A percentile compares a stretch with the other conserved stretches of the same genome.
Conservation (phyloP, 2,888 invertebrate species). For the Melipona beecheii region DNA sequence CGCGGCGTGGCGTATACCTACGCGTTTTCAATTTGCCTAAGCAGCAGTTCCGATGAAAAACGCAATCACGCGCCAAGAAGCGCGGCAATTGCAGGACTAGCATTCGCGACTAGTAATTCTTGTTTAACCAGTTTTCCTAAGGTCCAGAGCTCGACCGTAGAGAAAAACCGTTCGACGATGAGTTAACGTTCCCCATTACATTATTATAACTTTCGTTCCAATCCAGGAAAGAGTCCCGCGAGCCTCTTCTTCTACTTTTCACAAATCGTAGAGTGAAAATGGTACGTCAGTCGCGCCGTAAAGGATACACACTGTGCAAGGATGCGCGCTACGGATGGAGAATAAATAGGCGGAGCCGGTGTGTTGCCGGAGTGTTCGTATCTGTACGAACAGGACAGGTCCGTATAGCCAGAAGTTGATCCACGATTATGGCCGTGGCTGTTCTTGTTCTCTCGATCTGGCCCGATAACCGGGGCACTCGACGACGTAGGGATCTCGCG, state of each 20-base stretch:
- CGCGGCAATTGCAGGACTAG: conserved; percentile 30
- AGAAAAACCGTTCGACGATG: conserved; percentile 11
- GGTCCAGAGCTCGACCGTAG: background rate
- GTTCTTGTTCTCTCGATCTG: conserved; percentile 77
- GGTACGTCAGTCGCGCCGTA: conserved; percentile 26
- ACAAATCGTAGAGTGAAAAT: conserved; percentile 14
- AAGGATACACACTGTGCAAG: conserved; percentile 32
- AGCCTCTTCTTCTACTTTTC: background rate
- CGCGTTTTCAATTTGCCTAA: conserved; percentile 34
- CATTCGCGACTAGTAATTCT: conserved; percentile 41
- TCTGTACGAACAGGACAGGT: conserved; percentile 66
- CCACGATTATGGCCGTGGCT: conserved; percentile 77
- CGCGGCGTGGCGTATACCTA: background rate
- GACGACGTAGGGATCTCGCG: conserved; percentile 54
- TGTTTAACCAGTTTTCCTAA: conserved; percentile 42
- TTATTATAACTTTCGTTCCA: background rate
- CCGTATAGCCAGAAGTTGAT: conserved; percentile 76
- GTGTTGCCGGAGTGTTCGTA: conserved; percentile 66
- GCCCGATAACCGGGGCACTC: conserved; percentile 73
- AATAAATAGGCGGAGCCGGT: conserved; percentile 62
- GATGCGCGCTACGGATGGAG: conserved; percentile 45
- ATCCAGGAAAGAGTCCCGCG: background rate
- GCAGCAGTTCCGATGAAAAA: conserved; percentile 27
- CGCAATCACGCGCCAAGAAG: conserved; percentile 16
- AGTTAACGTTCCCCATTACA: background rate